These are phyloP conservation scores for Pegoplata infirma DNA, from an alignment of 2,888 invertebrate species.

Conservation along the genomic window DNA sequence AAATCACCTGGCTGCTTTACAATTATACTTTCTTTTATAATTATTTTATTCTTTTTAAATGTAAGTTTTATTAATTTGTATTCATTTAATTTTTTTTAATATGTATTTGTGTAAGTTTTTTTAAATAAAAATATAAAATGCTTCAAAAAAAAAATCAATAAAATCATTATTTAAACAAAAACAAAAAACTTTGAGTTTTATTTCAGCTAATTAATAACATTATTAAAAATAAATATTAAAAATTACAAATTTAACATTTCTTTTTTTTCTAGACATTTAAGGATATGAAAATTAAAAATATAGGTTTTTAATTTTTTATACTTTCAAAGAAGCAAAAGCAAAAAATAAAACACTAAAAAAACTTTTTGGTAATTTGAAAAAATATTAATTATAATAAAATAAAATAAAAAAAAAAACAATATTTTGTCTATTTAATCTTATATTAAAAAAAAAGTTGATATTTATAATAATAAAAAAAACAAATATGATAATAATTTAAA, in stretches of 20 bases:
- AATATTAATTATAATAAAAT: slow-evolving; percentile 25
- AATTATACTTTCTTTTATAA: slow-evolving; percentile 19
- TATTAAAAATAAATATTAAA: slow-evolving; percentile 16
- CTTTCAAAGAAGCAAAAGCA: slow-evolving; percentile 23
- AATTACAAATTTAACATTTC: slow-evolving; percentile 5
- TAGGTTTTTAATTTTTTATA: slow-evolving; percentile 52
- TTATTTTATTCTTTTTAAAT: slow-evolving; percentile 8
- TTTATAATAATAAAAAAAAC: slow-evolving; percentile 48
- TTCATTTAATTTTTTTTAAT: slow-evolving; percentile 41
- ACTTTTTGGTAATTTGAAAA: slow-evolving; percentile 22
- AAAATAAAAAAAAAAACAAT: slow-evolving; percentile 46
- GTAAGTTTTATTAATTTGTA: slow-evolving; percentile 12
- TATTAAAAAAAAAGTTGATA: slow-evolving; percentile 48
- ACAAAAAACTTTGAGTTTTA: slow-evolving; percentile 54
- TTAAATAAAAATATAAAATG: slow-evolving; percentile 52
- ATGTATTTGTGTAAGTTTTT: slow-evolving; percentile 55
- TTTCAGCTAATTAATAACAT: slow-evolving; percentile 35
- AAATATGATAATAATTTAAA: slow-evolving; percentile 58
- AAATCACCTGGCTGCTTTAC: slow-evolving; percentile 36
- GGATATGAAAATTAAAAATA: slow-evolving; percentile 5
- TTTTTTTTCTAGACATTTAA: slow-evolving; percentile 39
- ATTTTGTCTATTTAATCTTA: slow-evolving; percentile 58
- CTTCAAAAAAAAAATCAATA: slow-evolving; percentile 61
- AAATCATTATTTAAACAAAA: slow-evolving; percentile 59
- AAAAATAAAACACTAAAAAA: slow-evolving; percentile 21